phyloP scores from a whole-genome alignment of 2,888 invertebrate species.

The Plagiodera versicolora region DNA sequence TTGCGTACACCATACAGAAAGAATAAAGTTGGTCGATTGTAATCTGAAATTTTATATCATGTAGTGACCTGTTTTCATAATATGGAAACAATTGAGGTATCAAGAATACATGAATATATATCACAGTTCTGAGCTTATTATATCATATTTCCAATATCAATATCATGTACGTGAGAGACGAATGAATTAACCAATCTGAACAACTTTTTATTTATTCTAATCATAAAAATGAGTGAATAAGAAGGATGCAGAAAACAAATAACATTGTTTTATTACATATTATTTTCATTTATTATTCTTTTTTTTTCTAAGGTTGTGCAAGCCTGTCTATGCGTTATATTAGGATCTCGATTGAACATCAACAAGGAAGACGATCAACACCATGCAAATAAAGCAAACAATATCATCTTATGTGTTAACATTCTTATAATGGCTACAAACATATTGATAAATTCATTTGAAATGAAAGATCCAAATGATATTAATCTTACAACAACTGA shows the following conservation, averaged over 20 bases:
- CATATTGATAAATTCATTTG: slow-evolving; percentile 64
- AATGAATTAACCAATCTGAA: no score
- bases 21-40: no score
- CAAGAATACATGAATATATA: no score
- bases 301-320: slow-evolving; percentile 60
- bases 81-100: no score
- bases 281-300: slow-evolving; percentile 29
- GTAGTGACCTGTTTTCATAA: no score
- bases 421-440: slow-evolving; percentile 63
- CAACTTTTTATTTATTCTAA: no score
- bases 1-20: no score
- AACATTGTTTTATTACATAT: slow-evolving; percentile 7
- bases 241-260: not conserved
- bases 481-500: not conserved
- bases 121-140: no score
- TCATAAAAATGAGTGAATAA: no score
- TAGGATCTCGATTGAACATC: slow-evolving; percentile 64
- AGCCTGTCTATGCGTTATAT: slow-evolving; percentile 62
- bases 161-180: no score
- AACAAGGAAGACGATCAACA: slow-evolving; percentile 63
- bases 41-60: no score
- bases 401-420: slow-evolving; percentile 62
- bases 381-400: slow-evolving; percentile 64
- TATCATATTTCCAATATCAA: no score
- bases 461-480: slow-evolving; percentile 51